Percentiles rank a stretch among this genome's conserved stretches.
phyloP scores from a whole-genome alignment of 2,113 vertebrate genomes.

The Gymnorhina tibicen region DNA sequence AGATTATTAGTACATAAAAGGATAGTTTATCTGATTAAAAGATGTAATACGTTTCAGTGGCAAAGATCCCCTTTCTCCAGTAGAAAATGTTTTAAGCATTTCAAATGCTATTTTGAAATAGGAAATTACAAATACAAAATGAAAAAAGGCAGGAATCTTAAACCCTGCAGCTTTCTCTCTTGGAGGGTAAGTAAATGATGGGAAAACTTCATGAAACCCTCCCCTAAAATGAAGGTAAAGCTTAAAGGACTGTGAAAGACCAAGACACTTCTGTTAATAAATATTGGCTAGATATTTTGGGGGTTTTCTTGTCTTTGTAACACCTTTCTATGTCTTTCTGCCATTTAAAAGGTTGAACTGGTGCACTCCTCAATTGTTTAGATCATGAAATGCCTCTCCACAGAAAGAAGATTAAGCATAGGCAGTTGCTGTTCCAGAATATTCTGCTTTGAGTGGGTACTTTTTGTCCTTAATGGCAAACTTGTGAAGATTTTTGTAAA shows the following conservation, averaged over 20 bases:
- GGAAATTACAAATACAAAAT: constrained; percentile 2
- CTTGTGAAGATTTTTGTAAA: constrained; percentile 65
- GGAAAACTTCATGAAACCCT: background rate
- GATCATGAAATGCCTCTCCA: constrained; percentile 14
- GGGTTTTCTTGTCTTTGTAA: background rate
- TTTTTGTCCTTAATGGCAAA: constrained; percentile 63
- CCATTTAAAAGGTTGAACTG: constrained; percentile 21
- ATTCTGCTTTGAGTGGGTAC: constrained; percentile 39
- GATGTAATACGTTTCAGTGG: background rate
- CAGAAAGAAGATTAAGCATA: constrained; percentile 35
- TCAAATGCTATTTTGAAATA: background rate
- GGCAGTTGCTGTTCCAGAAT: constrained; percentile 54
- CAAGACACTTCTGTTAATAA: background rate
- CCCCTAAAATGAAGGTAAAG: background rate
- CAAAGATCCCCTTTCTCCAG: background rate
- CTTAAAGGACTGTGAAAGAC: background rate
- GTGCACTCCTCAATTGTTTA: constrained; percentile 1
- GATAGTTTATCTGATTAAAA: background rate
- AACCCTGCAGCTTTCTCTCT: background rate
- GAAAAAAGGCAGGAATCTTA: background rate
- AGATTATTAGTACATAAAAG: background rate
- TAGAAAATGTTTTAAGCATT: background rate
- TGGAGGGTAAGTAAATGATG: background rate
- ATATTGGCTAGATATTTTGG: background rate
- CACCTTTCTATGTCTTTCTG: background rate